Evolutionary conservation across 2,888 invertebrate species (phyloP), one percentile per base, ranked within the genome.

Genomic region (Dicyrtomina minuta): DNA sequence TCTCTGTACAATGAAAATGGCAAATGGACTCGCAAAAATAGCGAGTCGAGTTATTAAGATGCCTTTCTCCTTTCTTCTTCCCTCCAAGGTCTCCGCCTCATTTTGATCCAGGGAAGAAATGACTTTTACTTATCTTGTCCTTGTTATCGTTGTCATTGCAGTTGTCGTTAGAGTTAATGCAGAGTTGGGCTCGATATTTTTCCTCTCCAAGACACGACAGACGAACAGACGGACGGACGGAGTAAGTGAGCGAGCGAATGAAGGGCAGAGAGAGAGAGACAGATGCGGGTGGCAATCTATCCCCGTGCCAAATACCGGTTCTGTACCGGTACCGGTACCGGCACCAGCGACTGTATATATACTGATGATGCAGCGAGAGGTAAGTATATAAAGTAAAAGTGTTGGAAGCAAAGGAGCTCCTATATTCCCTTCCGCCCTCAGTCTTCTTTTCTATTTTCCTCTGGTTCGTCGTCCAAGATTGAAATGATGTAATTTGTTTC

Each of bases 401-500:
- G n/a, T n/a, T 3, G 33, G 33, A 33, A 33, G 33, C n/a, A n/a
- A n/a, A n/a, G 33, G 33, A 33, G 33, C 33, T n/a, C 33, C 33
- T 33, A n/a, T 53, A 22, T 62, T 66, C 61, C 17, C 41, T 46
- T 51, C 49, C 60, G n/a, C 17, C 24, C 26, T 51, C 49, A 49
- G 6, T n/a, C 26, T 53, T 65, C 41, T 12, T 56, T 65, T 66
- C 46, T 39, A 53, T 22, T 55, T 26, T 41, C 24, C 41, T 41
- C 58, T 22, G n/a, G n/a, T n/a, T 24, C 10, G 24, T 62, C 13
- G 41, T 60, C 20, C 58, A 51, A 51, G 64, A 70, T 67, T 70
- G 68, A 66, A 72, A 70, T 68, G 69, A 73, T 71, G 71, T 70
- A 71, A 73, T 73, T 73, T 73, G 73, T 73, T 73, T 73, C 70